These are phyloP conservation scores for Zaprionus ghesquierei DNA, from an alignment of 1,140 invertebrate genomes.

Conservation along the genomic window DNA sequence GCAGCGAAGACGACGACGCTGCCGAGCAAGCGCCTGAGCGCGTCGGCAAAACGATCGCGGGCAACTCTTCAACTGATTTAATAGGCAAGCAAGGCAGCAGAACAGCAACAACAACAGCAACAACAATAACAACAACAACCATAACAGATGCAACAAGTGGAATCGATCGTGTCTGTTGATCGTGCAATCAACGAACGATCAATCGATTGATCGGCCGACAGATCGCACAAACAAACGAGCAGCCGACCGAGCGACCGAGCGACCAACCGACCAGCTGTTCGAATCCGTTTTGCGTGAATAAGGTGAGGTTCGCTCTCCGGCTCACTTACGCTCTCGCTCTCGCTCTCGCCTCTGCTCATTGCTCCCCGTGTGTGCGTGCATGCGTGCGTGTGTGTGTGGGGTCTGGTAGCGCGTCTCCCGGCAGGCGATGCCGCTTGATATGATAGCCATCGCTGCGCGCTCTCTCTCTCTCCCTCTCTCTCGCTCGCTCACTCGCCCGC, in stretches of 20 bases:
- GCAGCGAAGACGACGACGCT: conserved; percentile 7
- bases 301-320: conserved; percentile 30
- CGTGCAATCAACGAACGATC: conserved; percentile 37
- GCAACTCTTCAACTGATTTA: conserved; percentile 58
- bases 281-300: conserved; percentile 72
- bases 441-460: conserved; percentile 22
- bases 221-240: conserved; percentile 41
- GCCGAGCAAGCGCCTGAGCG: conserved; percentile 42
- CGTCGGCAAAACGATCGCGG: conserved; percentile 46
- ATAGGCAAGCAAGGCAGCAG: conserved; percentile 29
- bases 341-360: background rate
- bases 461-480: no score
- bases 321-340: background rate
- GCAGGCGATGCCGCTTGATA: conserved; percentile 44
- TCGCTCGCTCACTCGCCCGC: background rate
- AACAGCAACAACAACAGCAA: conserved; percentile 15
- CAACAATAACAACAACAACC: conserved; percentile 24
- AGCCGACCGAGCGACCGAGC: conserved; percentile 3
- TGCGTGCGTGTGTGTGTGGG: conserved; percentile 30
- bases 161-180: conserved; percentile 43
- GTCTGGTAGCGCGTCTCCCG: conserved; percentile 34
- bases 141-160: conserved; percentile 73
- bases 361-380: background rate
- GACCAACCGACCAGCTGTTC: conserved; percentile 66
- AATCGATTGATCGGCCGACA: no score